These are phyloP conservation scores for Harlomillsia oculata DNA, from an alignment of 1,140 invertebrate genomes.

Conservation along the genomic window DNA sequence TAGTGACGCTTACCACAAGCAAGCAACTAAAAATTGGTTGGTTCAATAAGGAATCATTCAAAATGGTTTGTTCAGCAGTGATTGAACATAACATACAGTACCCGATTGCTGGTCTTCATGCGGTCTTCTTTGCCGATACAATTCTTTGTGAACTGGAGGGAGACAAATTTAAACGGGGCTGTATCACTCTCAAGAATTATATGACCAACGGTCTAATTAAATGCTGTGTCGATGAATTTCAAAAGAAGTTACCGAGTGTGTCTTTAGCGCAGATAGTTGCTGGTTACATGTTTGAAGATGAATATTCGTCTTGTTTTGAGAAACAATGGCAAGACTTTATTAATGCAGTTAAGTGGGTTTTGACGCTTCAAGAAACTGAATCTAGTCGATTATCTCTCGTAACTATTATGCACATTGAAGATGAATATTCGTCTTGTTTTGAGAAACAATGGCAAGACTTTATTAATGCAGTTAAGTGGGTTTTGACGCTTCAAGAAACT, in stretches of 20 bases:
- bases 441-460: slow-evolving; percentile 1
- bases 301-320: not conserved
- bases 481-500: no score
- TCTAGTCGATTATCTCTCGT: no score
- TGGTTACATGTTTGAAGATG: not conserved
- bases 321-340: slow-evolving; percentile 11
- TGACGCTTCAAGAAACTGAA: no score
- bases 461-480: not conserved
- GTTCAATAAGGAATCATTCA: slow-evolving; percentile 24
- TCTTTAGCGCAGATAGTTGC: slow-evolving; percentile 15
- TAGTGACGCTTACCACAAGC: slow-evolving; percentile 10
- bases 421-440: not conserved
- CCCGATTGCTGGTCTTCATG: slow-evolving; percentile 3
- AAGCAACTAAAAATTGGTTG: slow-evolving; percentile 23
- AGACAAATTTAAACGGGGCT: slow-evolving; percentile 3
- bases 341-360: not conserved
- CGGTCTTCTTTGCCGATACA: slow-evolving; percentile 23
- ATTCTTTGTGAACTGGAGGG: slow-evolving; percentile 19
- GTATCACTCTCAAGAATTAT: slow-evolving; percentile 24
- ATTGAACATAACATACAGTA: slow-evolving; percentile 1
- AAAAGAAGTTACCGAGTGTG: not conserved
- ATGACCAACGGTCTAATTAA: slow-evolving; percentile 12
- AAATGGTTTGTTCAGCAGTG: slow-evolving; percentile 9
- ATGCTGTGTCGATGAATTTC: slow-evolving; percentile 14
- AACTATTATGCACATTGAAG: no score